phyloP scores from a whole-genome alignment of 2,888 invertebrate species.

The Aphidoletes aphidimyza region DNA sequence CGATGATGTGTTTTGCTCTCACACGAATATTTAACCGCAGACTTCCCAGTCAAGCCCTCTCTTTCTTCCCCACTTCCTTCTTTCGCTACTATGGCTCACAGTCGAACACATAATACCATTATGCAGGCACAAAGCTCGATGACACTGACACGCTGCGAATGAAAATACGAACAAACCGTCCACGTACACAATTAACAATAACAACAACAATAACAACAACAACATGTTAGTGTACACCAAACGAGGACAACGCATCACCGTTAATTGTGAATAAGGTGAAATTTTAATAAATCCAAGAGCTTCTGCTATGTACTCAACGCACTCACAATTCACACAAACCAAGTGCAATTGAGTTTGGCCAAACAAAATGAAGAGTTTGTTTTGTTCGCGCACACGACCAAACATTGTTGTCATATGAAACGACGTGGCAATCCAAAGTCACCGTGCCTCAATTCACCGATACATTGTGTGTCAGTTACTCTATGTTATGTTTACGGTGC shows the following conservation, averaged over 20 bases:
- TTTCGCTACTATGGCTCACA: neutral
- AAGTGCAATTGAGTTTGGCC: neutral
- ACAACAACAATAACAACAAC: neutral
- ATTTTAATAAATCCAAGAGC: constrained; percentile 39
- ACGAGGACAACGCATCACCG: constrained; percentile 29
- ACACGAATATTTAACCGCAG: constrained; percentile 14
- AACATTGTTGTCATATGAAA: constrained; percentile 37
- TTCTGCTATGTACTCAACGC: neutral
- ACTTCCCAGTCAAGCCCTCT: neutral
- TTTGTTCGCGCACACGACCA: no score
- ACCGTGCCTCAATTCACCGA: neutral
- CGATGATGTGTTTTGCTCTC: neutral
- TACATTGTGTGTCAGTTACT: neutral
- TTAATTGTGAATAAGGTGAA: constrained; percentile 46
- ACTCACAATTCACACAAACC: neutral
- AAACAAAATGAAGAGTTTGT: no score
- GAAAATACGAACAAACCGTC: neutral
- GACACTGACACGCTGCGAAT: constrained; percentile 36
- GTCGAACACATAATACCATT: neutral
- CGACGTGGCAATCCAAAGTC: neutral
- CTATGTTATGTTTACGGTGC: neutral
- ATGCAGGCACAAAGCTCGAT: constrained; percentile 23
- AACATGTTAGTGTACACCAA: neutral
- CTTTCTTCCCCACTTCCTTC: no score
- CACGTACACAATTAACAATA: no score